Evolutionary conservation across 2,797 vertebrate genomes (phyloP), one percentile per base, ranked within the genome.

Genomic region (Morus bassanus): DNA sequence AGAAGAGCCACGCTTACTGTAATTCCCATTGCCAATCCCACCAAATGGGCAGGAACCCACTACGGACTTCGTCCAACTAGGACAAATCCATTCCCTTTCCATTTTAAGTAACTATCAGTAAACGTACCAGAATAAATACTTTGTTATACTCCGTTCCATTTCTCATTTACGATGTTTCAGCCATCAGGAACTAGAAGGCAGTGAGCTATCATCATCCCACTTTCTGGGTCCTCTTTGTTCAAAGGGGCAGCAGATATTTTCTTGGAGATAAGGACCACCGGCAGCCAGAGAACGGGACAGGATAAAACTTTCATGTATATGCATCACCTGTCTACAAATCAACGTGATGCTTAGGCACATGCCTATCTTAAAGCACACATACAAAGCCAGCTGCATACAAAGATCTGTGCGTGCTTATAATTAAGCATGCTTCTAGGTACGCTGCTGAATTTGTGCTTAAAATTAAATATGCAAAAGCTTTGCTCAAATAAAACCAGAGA

Each of bases 311-410:
- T 16, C 64, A 22, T 7, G 22, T 45, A 57, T 6, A 13, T 3
- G 46, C 25, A 30, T 14, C 8, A 8, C 27, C n/a, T 37, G 10
- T 3, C 8, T 17, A 13, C 10, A 22, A 27, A 35, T 3, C 4
- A 0, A 13, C 0, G 0, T 2, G 18, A 59, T 7, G 39, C 35
- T 56, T 30, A 18, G 4, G 16, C n/a, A 8, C 16, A 0, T 3
- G 8, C 24, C 41, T 9, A 9, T 45, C 64, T 56, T 21, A 7
- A 28, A 39, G 48, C 33, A 56, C 31, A 14, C 3, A 0, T 3
- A 3, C 25, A 25, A 56, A 41, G 31, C 30, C 3, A 0, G 54
- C 21, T 5, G 1, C 28, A 3, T 1, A 27, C 6, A 4, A 33
- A n/a, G 41, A 25, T 10, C 8, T 7, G 13, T 0, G 11, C 2